These are phyloP conservation scores for Eristalis intricaria DNA, from an alignment of 2,888 invertebrate species.

Conservation along the genomic window DNA sequence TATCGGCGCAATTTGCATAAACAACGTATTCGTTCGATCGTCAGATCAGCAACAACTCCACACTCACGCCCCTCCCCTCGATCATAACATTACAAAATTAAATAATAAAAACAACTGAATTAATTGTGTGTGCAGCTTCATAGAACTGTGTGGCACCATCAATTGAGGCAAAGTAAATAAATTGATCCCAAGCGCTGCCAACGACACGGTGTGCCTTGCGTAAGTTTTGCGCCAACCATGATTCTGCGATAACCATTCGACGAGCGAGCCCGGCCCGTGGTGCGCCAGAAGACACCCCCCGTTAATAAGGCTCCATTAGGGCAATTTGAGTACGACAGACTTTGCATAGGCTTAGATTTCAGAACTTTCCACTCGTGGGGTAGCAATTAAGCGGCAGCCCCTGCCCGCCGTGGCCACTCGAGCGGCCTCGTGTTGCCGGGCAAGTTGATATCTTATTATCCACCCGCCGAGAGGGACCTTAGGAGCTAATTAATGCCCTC, in stretches of 20 bases:
- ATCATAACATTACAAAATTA: background rate
- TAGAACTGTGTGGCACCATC: constrained; percentile 2
- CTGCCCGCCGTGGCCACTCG: background rate
- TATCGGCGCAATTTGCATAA: background rate
- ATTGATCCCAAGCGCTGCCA: background rate
- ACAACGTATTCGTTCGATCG: background rate
- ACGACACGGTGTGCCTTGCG: background rate
- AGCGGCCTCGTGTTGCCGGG: background rate
- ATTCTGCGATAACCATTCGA: background rate
- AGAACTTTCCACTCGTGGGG: background rate
- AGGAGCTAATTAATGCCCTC: background rate
- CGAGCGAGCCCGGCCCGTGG: background rate
- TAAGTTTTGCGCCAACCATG: constrained; percentile 13
- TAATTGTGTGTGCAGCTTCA: constrained; percentile 1
- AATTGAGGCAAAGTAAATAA: constrained; percentile 31
- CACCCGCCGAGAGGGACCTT: background rate
- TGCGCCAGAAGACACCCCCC: background rate
- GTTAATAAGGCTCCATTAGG: constrained; percentile 23
- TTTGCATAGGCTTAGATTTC: background rate
- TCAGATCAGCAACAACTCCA: background rate
- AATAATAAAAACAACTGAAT: constrained; percentile 1
- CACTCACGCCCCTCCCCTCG: background rate
- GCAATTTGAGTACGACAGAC: constrained; percentile 5
- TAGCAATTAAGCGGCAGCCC: background rate
- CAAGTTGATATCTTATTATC: background rate